Conservation (phyloP, 2,888 invertebrate species). For the Pharmacophagus antenor region DNA sequence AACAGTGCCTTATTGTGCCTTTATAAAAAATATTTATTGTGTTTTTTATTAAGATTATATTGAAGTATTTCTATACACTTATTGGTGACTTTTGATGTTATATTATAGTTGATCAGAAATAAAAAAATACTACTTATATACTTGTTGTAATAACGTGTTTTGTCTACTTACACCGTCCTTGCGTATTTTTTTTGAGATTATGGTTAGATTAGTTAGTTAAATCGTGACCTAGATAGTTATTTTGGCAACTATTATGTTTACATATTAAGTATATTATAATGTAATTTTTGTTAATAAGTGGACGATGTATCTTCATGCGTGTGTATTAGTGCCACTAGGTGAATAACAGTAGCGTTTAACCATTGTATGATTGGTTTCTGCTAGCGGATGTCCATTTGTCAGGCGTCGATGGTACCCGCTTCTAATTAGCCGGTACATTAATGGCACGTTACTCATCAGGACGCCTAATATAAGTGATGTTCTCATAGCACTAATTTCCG, state of each 20-base stretch:
- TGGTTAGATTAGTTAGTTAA: slow-evolving; percentile 67
- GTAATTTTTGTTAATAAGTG: slow-evolving; percentile 45
- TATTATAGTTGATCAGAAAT: slow-evolving; percentile 42
- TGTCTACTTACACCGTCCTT: slow-evolving; percentile 80
- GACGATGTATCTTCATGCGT: slow-evolving; percentile 50
- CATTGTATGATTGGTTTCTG: slow-evolving; percentile 29
- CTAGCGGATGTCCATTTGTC: slow-evolving; percentile 31
- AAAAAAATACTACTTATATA: slow-evolving; percentile 56
- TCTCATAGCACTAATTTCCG: slow-evolving; percentile 25
- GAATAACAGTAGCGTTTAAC: slow-evolving; percentile 48
- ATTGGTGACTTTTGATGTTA: slow-evolving; percentile 61
- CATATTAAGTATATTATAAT: slow-evolving; percentile 43
- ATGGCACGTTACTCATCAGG: slow-evolving; percentile 11
- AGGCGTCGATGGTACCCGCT: neutral
- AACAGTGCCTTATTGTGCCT: slow-evolving; percentile 80
- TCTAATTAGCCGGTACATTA: slow-evolving; percentile 9
- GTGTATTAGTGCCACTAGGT: slow-evolving; percentile 61
- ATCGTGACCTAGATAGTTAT: slow-evolving; percentile 63
- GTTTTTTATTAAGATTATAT: slow-evolving; percentile 68
- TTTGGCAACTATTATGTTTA: slow-evolving; percentile 62
- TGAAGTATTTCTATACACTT: slow-evolving; percentile 66
- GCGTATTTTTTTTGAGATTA: slow-evolving; percentile 78
- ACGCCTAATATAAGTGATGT: slow-evolving; percentile 28
- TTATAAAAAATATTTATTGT: slow-evolving; percentile 74
- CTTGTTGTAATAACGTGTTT: slow-evolving; percentile 64